Evolutionary conservation across 2,888 invertebrate species (phyloP).

Genomic region (Calliphora vomitoria): DNA sequence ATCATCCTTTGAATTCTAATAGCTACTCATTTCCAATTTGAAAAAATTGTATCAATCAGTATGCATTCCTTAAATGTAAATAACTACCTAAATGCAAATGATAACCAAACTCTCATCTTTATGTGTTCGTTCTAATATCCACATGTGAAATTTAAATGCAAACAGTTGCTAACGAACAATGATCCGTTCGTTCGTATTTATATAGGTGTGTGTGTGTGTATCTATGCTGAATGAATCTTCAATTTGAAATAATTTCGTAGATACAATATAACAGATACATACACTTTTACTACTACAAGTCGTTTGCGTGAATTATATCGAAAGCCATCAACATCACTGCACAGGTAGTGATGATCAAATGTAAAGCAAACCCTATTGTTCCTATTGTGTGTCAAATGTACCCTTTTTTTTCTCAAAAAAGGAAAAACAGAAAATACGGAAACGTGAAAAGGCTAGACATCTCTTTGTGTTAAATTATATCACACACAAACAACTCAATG

Average conservation of each 20-base stretch:
- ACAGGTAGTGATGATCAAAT: constrained; percentile 60
- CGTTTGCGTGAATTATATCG: constrained; percentile 2
- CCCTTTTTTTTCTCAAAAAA: constrained; percentile 41
- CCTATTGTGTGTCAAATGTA: constrained; percentile 35
- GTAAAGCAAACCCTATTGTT: constrained; percentile 44
- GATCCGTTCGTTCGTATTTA: constrained; percentile 1
- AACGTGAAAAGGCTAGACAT: constrained; percentile 41
- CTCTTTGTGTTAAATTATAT: constrained; percentile 61
- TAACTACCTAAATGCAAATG: constrained; percentile 62
- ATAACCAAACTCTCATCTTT: constrained; percentile 34
- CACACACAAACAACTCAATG: constrained; percentile 69
- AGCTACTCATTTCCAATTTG: constrained; percentile 69
- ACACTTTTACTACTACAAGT: not conserved
- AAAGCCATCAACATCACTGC: constrained; percentile 4
- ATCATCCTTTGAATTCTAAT: constrained; percentile 52
- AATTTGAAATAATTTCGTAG: constrained; percentile 27
- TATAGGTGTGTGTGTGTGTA: not conserved
- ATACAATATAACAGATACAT: constrained; percentile 38
- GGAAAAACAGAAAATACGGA: constrained; percentile 6
- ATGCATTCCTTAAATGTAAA: constrained; percentile 61
- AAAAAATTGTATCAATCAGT: constrained; percentile 63
- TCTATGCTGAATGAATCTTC: not conserved
- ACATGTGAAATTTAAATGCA: constrained; percentile 47
- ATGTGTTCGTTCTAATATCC: not conserved
- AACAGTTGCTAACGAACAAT: constrained; percentile 62